Evolutionary conservation across 2,888 invertebrate genomes (phyloP).

Genomic region (Aporophyla lueneburgensis): DNA sequence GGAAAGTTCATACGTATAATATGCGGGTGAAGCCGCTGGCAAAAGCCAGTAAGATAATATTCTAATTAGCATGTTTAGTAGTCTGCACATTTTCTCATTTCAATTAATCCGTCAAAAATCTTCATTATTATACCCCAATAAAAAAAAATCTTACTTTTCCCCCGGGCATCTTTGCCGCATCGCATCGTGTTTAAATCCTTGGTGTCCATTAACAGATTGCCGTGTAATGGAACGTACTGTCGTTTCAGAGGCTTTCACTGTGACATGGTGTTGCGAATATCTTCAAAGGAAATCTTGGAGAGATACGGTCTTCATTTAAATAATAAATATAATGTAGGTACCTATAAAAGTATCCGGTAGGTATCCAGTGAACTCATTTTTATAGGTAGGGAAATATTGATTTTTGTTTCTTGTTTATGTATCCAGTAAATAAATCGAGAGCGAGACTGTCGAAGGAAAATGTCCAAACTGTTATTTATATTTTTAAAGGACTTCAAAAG

Average conservation of each 20-base stretch:
- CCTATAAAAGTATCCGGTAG: too few species aligned
- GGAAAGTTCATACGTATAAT: too few species aligned
- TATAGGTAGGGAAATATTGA: neutral
- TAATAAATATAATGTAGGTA: slow-evolving; percentile 34
- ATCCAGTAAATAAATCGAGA: neutral
- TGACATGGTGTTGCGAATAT: slow-evolving; percentile 25
- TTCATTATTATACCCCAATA: neutral
- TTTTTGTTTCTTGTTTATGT: neutral
- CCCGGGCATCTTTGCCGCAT: slow-evolving; percentile 40
- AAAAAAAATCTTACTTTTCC: slow-evolving; percentile 13
- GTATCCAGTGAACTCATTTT: neutral
- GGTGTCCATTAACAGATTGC: slow-evolving; percentile 76
- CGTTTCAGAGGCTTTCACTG: slow-evolving; percentile 7
- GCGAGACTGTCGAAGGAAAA: neutral
- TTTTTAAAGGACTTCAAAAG: too few species aligned
- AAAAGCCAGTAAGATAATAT: too few species aligned
- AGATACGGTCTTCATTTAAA: slow-evolving; percentile 53
- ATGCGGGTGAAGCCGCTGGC: too few species aligned
- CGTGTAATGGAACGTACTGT: slow-evolving; percentile 51
- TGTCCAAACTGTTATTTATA: neutral
- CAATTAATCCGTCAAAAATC: neutral
- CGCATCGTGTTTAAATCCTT: slow-evolving; percentile 37
- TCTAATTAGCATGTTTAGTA: too few species aligned
- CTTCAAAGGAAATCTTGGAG: slow-evolving; percentile 44
- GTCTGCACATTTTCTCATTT: too few species aligned